Conservation (phyloP, 2,113 vertebrate species). For the Serilophus lunatus region DNA sequence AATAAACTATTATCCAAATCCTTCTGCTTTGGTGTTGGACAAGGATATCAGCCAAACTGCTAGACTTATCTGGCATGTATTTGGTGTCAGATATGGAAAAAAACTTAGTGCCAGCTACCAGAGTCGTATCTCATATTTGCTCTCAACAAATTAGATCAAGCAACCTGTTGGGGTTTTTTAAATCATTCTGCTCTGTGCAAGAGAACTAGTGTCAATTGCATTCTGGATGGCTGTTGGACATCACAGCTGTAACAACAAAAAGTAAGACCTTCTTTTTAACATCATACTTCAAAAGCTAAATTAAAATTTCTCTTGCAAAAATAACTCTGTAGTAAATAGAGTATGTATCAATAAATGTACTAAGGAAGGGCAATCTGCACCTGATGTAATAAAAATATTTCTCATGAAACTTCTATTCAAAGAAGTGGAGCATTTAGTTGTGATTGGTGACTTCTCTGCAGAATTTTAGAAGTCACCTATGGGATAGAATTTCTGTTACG, state of each 20-base stretch:
- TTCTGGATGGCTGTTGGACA: background rate
- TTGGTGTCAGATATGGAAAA: background rate
- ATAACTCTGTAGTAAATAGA: slow-evolving; percentile 34
- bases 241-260: slow-evolving; percentile 59
- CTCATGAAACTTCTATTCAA: background rate
- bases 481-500: background rate
- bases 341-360: slow-evolving; percentile 25
- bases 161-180: background rate
- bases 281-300: slow-evolving; percentile 42
- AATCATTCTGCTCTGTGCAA: background rate
- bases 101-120: background rate
- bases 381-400: slow-evolving; percentile 52
- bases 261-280: slow-evolving; percentile 27
- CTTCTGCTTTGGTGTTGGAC: background rate
- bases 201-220: background rate
- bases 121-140: background rate
- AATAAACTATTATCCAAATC: background rate
- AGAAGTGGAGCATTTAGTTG: background rate
- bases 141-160: slow-evolving; percentile 9
- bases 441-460: background rate
- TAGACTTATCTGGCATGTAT: background rate
- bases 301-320: slow-evolving; percentile 45
- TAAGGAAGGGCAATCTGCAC: slow-evolving; percentile 7
- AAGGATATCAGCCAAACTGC: slow-evolving; percentile 2
- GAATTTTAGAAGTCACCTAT: background rate